Base-by-base conservation (phyloP, 2,888 invertebrate genomes). In the Odontothrips loti region DNA sequence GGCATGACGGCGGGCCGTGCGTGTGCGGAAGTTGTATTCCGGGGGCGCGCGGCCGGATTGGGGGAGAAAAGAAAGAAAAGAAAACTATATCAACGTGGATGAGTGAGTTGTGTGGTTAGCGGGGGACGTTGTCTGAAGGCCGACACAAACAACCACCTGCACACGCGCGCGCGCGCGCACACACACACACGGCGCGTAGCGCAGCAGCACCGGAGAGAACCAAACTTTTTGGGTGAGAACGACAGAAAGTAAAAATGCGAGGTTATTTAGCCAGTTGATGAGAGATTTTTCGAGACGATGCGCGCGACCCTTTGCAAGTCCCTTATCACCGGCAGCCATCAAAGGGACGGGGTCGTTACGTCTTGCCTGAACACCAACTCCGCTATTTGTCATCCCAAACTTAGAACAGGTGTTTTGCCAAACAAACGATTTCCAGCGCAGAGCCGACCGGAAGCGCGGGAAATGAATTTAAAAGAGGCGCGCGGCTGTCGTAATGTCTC, bases 401-500 rank as follows among this genome's bases (percentile, higher is more conserved):
- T 11, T 10, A 23, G 11, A 27, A 12, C 68, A 27, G 68, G 68
- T 27, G 58, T 68, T 20, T 1, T 75, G 68, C 68, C 68, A 75
- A 75, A 75, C 34, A 11, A n/a, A 75, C 68, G 27, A n/a, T n/a
- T 17, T 75, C 68, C 68, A 23, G 23, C 17, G 58, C 15, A 10
- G 58, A 58, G 20, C 15, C 23, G 68, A 75, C 27, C 68, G 68
- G 68, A 27, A 27, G 11, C 23, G 68, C 68, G 15, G 15, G 17
- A 27, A 75, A 75, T 75, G 68, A 75, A 75, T 75, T 75, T 27
- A 27, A 75, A 75, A 27, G 68, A 75, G 27, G 23, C 68, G 58
- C 58, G 58, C 34, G 3, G 34, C 34, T 6, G 34, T 6, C 3
- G 1, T 58, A 15, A 11, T 17, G 15, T n/a, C 58, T 0, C 58